These are phyloP conservation scores for Lepidocyrtoides sp. DNA, from an alignment of 2,888 invertebrate species.

Conservation along the genomic window DNA sequence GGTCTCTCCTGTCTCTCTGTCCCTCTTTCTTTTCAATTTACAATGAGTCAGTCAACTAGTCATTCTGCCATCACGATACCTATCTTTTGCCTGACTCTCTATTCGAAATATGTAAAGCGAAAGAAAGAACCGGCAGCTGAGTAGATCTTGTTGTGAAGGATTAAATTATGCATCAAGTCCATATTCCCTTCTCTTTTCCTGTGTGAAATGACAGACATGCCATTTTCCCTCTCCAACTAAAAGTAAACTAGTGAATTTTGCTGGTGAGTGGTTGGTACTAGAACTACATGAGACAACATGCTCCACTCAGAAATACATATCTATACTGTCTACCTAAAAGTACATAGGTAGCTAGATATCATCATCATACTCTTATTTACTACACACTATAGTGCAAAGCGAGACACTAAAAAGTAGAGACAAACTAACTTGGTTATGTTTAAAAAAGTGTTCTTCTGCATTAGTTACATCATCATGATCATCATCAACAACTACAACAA, in stretches of 20 bases:
- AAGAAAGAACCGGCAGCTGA: background rate
- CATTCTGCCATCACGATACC: slow-evolving; percentile 54
- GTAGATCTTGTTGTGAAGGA: slow-evolving; percentile 61
- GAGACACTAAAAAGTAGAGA: slow-evolving; percentile 12
- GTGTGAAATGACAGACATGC: slow-evolving; percentile 6
- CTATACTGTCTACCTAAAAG: background rate
- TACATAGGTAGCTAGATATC: too few relatives aligned
- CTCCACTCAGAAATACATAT: too few relatives aligned
- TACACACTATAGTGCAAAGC: background rate
- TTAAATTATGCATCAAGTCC: slow-evolving; percentile 77
- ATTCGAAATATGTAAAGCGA: slow-evolving; percentile 37
- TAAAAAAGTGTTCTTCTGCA: slow-evolving; percentile 67
- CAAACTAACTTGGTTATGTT: slow-evolving; percentile 67
- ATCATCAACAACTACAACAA: slow-evolving; percentile 10
- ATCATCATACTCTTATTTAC: too few relatives aligned
- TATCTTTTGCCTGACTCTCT: slow-evolving; percentile 9
- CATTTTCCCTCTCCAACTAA: background rate
- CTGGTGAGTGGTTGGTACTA: background rate
- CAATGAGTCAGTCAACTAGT: slow-evolving; percentile 67
- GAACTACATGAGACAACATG: too few relatives aligned
- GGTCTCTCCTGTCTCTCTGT: slow-evolving; percentile 5
- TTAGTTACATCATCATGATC: slow-evolving; percentile 51
- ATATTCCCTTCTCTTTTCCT: background rate
- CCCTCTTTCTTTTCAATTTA: slow-evolving; percentile 67
- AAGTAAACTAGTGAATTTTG: background rate